Conservation (phyloP, 2,113 vertebrate genomes). For the Ascaphus truei region DNA sequence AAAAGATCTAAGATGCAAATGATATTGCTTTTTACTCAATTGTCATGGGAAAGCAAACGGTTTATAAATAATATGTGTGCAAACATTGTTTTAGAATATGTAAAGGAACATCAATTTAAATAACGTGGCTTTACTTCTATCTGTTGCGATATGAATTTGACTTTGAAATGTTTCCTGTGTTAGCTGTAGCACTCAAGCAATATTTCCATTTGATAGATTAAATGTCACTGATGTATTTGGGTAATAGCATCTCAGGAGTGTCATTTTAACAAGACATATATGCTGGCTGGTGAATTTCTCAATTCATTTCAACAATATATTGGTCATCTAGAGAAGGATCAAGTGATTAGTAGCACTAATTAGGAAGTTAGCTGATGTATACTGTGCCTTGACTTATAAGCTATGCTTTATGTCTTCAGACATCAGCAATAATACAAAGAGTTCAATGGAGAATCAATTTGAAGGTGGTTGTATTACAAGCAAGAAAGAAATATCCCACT, state of each 20-base stretch:
- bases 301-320: constrained; percentile 49
- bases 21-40: too few species aligned
- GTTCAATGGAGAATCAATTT: constrained; percentile 53
- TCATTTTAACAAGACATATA: constrained; percentile 59
- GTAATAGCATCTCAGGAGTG: constrained; percentile 51
- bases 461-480: constrained; percentile 39
- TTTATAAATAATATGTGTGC: too few species aligned
- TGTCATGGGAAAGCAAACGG: too few species aligned
- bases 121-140: not conserved
- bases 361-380: constrained; percentile 59
- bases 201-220: constrained; percentile 56
- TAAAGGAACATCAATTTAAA: not conserved
- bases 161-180: too few species aligned
- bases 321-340: constrained; percentile 49
- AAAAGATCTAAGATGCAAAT: too few species aligned
- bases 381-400: constrained; percentile 51
- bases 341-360: constrained; percentile 65
- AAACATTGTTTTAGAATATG: too few species aligned
- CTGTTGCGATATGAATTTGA: not conserved
- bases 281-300: constrained; percentile 56
- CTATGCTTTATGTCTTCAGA: constrained; percentile 38
- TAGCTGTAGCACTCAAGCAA: too few species aligned
- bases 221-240: constrained; percentile 58
- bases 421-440: constrained; percentile 51
- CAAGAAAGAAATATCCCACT: too few species aligned